These are phyloP conservation scores for Ailurus styani DNA, from an alignment of 2,113 vertebrate species.

Conservation along the genomic window DNA sequence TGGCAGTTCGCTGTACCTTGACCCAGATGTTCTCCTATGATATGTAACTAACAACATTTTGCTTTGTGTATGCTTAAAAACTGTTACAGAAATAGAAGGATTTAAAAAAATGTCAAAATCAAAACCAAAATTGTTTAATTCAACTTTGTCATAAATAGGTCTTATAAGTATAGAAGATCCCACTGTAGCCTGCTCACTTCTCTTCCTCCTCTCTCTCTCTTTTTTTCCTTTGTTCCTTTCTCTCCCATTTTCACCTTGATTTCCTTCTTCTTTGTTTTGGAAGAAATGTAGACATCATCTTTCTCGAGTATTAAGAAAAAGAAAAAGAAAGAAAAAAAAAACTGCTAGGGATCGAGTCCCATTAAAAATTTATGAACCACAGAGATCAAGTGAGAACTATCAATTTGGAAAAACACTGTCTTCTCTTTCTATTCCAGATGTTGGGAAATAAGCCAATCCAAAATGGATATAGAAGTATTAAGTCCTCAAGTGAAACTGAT, in stretches of 20 bases:
- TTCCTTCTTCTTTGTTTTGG: not conserved
- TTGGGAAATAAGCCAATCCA: not conserved
- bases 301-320: not conserved
- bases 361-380: conserved; percentile 47
- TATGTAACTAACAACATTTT: not conserved
- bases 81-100: not conserved
- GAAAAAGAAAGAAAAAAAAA: not conserved
- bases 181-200: not conserved
- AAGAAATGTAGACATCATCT: not conserved
- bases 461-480: not conserved
- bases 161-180: not conserved
- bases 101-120: not conserved
- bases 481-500: not conserved
- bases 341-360: not conserved
- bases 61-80: not conserved
- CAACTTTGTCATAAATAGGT: not conserved
- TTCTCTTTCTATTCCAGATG: not conserved
- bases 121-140: not conserved
- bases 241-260: not conserved
- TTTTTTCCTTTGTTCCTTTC: not conserved
- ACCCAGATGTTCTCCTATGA: not conserved
- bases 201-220: not conserved
- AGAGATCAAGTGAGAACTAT: not conserved
- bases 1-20: not conserved
- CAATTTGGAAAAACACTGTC: not conserved